Conservation (phyloP, 2,888 invertebrate species). For the Dicyrtomina minuta region DNA sequence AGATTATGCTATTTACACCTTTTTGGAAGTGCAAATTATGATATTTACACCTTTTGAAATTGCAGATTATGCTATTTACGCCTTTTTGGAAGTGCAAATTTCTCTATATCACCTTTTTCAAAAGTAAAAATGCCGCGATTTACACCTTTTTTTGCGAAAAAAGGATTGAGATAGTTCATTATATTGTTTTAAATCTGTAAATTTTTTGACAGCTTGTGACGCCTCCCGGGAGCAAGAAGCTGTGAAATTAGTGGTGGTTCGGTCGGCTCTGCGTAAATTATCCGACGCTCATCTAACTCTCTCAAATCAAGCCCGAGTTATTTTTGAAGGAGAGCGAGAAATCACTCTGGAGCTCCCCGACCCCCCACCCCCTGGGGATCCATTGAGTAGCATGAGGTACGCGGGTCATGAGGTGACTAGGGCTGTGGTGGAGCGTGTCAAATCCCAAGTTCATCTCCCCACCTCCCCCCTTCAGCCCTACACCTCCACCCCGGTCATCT, state of each 20-base stretch:
- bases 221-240: conserved; percentile 60
- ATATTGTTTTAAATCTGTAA: too few relatives aligned
- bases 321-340: conserved; percentile 60
- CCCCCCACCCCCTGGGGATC: conserved; percentile 52
- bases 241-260: conserved; percentile 60
- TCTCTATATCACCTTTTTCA: too few relatives aligned
- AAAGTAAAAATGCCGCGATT: too few relatives aligned
- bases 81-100: too few relatives aligned
- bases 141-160: not conserved
- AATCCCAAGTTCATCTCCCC: conserved; percentile 38
- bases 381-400: conserved; percentile 49
- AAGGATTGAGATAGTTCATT: too few relatives aligned
- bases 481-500: conserved; percentile 39
- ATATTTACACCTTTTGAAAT: too few relatives aligned
- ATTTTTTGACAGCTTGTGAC: conserved; percentile 57
- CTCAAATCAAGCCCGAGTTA: conserved; percentile 58
- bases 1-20: too few relatives aligned
- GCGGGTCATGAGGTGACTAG: conserved; percentile 47
- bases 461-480: conserved; percentile 21
- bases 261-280: conserved; percentile 59
- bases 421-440: conserved; percentile 44
- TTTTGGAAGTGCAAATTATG: too few relatives aligned
- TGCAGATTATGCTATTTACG: too few relatives aligned
- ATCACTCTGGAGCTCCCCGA: conserved; percentile 60
- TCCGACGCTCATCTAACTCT: conserved; percentile 60